Evolutionary conservation across 2,113 vertebrate genomes (phyloP).

Genomic region (Mirounga angustirostris): DNA sequence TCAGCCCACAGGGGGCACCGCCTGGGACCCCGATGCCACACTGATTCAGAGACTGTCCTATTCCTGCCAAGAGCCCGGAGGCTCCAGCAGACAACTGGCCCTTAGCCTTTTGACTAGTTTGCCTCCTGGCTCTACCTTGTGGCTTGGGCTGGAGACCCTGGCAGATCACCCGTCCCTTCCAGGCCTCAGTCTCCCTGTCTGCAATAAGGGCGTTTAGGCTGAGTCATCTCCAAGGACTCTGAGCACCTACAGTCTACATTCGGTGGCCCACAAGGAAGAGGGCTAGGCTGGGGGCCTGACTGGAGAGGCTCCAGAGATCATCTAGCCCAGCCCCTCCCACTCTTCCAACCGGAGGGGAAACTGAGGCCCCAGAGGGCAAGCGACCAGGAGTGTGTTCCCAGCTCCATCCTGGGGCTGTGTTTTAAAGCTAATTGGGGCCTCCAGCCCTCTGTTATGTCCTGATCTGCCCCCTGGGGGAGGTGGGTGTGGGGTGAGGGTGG

Average conservation of each 20-base stretch:
- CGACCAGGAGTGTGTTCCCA: background rate
- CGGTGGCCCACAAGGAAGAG: background rate
- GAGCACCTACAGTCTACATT: background rate
- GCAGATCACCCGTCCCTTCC: background rate
- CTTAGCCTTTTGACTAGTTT: background rate
- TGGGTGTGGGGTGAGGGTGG: background rate
- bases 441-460: slow-evolving; percentile 49
- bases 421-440: slow-evolving; percentile 72
- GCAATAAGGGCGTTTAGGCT: background rate
- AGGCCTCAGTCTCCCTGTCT: slow-evolving; percentile 13
- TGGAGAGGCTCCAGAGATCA: background rate
- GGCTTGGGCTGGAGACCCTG: background rate
- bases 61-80: background rate
- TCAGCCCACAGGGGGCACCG: background rate
- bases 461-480: background rate
- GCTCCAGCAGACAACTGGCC: background rate
- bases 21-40: background rate
- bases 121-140: background rate
- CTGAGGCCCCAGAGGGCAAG: background rate
- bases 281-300: background rate
- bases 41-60: background rate
- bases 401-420: slow-evolving; percentile 30
- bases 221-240: background rate
- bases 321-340: background rate
- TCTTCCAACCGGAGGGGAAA: slow-evolving; percentile 14